Evolutionary conservation across 1,140 invertebrate species (phyloP).

Genomic region (Phocides pigmalion): DNA sequence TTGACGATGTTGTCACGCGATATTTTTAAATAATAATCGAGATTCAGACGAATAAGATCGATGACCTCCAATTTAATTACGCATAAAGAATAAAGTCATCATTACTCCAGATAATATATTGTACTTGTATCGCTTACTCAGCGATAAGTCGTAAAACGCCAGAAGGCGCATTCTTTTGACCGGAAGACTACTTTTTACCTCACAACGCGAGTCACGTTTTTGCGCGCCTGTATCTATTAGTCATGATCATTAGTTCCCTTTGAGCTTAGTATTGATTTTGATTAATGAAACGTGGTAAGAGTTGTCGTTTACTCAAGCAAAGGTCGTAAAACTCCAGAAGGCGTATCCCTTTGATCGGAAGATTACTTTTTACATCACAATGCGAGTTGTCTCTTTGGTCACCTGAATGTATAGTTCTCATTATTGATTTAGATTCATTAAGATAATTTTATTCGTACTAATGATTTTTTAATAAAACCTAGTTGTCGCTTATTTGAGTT

Average conservation of each 20-base stretch:
- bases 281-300: no score
- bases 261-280: neutral
- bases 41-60: neutral
- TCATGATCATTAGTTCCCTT: neutral
- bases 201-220: neutral
- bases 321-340: no score
- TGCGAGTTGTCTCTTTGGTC: no score
- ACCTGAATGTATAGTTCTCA: no score
- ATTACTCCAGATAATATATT: constrained; percentile 5
- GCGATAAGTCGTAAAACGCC: neutral
- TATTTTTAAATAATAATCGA: neutral
- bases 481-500: no score
- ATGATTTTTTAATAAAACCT: no score
- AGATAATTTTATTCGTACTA: no score
- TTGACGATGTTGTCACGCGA: neutral
- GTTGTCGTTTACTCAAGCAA: no score
- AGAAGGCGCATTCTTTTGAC: constrained; percentile 11
- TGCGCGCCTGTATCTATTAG: neutral
- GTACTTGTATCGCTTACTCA: constrained; percentile 8
- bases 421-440: no score
- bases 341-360: neutral
- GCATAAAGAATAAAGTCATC: neutral
- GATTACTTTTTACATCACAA: no score
- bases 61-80: neutral
- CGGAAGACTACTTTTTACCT: neutral